Evolutionary conservation across 2,888 invertebrate genomes (phyloP).

Genomic region (Sussaba pulchella): DNA sequence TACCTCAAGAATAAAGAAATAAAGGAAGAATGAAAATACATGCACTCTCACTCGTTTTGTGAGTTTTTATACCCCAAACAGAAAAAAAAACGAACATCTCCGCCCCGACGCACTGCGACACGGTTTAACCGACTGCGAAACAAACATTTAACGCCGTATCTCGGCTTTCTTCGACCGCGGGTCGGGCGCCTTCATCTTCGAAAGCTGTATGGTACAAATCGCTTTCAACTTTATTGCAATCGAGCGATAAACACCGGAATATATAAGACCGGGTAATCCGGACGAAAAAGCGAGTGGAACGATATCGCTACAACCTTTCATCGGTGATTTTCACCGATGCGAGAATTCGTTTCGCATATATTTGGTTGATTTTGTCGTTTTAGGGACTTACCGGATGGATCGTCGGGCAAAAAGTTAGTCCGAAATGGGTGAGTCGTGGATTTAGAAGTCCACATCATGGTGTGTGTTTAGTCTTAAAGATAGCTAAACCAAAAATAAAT

Average conservation of each 20-base stretch:
- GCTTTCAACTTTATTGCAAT: constrained; percentile 44
- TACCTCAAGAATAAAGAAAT: constrained; percentile 40
- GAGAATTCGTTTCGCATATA: constrained; percentile 30
- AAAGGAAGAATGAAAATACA: constrained; percentile 40
- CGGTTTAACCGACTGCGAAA: constrained; percentile 33
- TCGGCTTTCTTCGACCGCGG: constrained; percentile 7
- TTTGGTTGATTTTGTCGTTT: background rate
- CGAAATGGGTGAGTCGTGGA: too few species aligned
- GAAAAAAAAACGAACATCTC: constrained; percentile 22
- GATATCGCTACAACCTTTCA: constrained; percentile 4
- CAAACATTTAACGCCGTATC: constrained; percentile 39
- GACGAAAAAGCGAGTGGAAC: constrained; percentile 4
- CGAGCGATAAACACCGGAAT: constrained; percentile 22
- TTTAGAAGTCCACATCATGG: too few species aligned
- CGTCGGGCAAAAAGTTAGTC: too few species aligned
- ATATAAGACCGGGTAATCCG: constrained; percentile 36
- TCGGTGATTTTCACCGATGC: constrained; percentile 36
- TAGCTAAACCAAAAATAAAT: too few species aligned
- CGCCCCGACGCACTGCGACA: background rate
- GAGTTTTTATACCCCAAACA: constrained; percentile 16
- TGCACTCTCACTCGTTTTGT: constrained; percentile 24
- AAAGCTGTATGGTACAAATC: constrained; percentile 27
- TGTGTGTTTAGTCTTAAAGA: too few species aligned
- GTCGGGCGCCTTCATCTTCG: background rate
- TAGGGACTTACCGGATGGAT: too few species aligned